Conservation (phyloP, 1,140 invertebrate species). For the Drosophila punjabiensis region DNA sequence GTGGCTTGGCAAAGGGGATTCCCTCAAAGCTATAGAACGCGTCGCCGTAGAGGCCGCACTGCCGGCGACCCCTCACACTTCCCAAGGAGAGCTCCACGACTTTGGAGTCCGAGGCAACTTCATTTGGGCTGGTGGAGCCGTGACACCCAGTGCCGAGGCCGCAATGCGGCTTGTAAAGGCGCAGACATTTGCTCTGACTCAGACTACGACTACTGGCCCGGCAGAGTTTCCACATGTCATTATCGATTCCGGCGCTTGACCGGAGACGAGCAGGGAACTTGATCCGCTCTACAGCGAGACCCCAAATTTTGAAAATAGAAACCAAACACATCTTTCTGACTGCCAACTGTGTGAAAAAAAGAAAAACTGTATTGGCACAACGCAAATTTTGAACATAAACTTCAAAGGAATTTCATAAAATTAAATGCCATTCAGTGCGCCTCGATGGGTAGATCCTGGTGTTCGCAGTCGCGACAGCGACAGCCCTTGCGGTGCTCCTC, state of each 20-base stretch:
- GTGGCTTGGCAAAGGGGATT: slow-evolving; percentile 89
- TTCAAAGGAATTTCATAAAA: not conserved
- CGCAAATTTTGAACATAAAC: slow-evolving; percentile 25
- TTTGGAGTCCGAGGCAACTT: slow-evolving; percentile 21
- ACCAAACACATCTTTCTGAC: slow-evolving; percentile 9
- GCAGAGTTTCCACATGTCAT: slow-evolving; percentile 67
- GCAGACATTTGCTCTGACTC: slow-evolving; percentile 20
- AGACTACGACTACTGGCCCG: slow-evolving; percentile 13
- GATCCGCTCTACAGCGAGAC: not conserved
- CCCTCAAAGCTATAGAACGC: slow-evolving; percentile 85
- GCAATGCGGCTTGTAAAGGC: slow-evolving; percentile 81
- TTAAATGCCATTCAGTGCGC: not conserved
- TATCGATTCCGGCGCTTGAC: slow-evolving; percentile 23
- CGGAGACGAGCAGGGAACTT: not conserved
- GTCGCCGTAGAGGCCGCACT: slow-evolving; percentile 54
- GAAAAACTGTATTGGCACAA: slow-evolving; percentile 7
- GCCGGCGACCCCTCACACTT: slow-evolving; percentile 56
- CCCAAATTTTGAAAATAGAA: slow-evolving; percentile 9
- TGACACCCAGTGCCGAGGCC: slow-evolving; percentile 38
- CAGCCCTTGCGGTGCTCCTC: slow-evolving; percentile 38
- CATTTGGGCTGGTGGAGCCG: not conserved
- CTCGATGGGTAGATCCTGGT: slow-evolving; percentile 28
- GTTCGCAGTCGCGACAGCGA: slow-evolving; percentile 38
- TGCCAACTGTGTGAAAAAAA: slow-evolving; percentile 10
- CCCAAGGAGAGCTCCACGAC: slow-evolving; percentile 65